Evolutionary conservation across 2,797 vertebrate genomes (phyloP), one percentile per base, ranked within the genome.

Genomic region (Neostethus bicornis): DNA sequence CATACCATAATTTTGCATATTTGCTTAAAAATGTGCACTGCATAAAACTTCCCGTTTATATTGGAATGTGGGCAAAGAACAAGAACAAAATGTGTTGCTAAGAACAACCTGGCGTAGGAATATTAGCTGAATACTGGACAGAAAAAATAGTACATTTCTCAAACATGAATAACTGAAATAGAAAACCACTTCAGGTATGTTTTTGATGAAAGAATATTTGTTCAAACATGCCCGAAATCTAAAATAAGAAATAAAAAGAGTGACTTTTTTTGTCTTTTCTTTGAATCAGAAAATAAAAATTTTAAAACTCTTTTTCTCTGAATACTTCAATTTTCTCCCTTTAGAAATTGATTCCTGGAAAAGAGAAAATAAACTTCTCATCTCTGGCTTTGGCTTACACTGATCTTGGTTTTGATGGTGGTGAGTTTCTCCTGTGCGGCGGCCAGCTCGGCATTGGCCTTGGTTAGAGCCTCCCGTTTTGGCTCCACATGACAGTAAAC

Each of bases 401-500:
- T 62, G 20, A 99, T 95, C 85, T 97, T 98, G 75, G 79, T 84
- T 85, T 95, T 98, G 85, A 98, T 93, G 70, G 60, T 51, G 0
- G 86, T 45, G 45, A 99, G 91, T 67, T 97, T 98, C 51, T 96
- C 94, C 85, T 96, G 94, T n/a, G 97, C 95, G 0, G 94, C 83
- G 0, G 87, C 89, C 61, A 99, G 92, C 51, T 98, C 96, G 0
- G 84, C 50, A 1, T 96, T 96, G 75, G 96, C 96, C 80, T 91
- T 94, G 80, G 52, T 89, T 31, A 99, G 83, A 0, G 96, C 96
- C 74, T 96, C 93, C 0, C 95, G 91, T 79, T 98, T 99, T 7
- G 97, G 97, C 75, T 98, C 94, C 66, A 99, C 96, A 0, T 98
- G 93, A 0, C 95, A 95, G 84, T 89, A 97, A 0, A 98, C 93